Base-by-base conservation (phyloP, 2,113 vertebrate genomes). In the Campylorhamphus procurvoides region DNA sequence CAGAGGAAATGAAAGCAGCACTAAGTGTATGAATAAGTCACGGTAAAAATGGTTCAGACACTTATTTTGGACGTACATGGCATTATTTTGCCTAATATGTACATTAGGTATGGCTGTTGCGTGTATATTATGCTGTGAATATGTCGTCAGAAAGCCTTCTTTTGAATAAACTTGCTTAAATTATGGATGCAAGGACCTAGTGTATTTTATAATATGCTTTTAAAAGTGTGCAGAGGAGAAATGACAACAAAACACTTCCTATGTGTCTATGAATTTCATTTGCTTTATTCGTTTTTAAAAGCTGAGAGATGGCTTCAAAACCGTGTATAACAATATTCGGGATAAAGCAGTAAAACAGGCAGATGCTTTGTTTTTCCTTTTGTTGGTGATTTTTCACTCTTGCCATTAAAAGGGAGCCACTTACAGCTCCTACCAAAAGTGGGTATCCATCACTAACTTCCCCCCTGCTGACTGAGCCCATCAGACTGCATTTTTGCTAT, bases 161-260 rank as follows among this genome's bases (percentile, higher is more conserved):
- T 90, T 69, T 78, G 73, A 92, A 92, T 91, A 94, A 91, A 68
- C 49, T 68, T 84, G 31, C 28, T 87, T 82, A 56, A 89, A 94
- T 94, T 87, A 92, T 17, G 3, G 17, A 31, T 60, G 25, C 7
- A 37, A 47, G 37, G 20, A 78, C 33, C 9, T 47, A 89, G 62
- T 5, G 1, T 67, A 31, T 87, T 95, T 95, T 53, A 60, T 86
- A 87, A 82, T 49, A n/a, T 3, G 7, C 25, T 91, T 91, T 84
- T 5, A 39, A 46, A 72, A 56, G 18, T 68, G 58, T 67, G 9
- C 25, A 39, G 59, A 88, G 19, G 37, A 58, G 35, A 87, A 79
- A 52, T 75, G 73, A 46, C 64, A 35, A 62, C 60, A 52, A 52
- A 92, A 72, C 31, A 25, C 22, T 59, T 73, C 42, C 10, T 19